Percentiles rank a stretch among this genome's conserved stretches.
Evolutionary conservation across 2,888 invertebrate species (phyloP).

Genomic region (Cabera pusaria): DNA sequence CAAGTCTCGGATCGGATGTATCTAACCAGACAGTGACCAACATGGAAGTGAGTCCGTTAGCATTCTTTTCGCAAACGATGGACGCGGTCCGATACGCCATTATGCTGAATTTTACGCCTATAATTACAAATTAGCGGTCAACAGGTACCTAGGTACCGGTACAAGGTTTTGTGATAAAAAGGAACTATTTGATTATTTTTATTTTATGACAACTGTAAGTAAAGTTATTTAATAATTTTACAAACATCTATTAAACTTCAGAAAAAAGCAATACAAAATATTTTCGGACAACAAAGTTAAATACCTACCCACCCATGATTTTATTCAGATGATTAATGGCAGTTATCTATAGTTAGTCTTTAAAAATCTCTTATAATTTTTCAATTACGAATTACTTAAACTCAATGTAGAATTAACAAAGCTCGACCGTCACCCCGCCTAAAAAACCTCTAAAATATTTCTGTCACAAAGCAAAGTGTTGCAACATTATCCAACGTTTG

Average conservation of each 20-base stretch:
- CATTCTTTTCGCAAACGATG: constrained; percentile 65
- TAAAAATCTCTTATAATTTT: not conserved
- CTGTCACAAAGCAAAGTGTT: constrained; percentile 18
- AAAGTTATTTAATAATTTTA: no score
- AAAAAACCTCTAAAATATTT: no score
- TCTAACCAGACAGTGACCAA: constrained; percentile 45
- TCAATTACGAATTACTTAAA: constrained; percentile 9
- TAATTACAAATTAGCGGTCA: constrained; percentile 63
- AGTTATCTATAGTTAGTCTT: no score
- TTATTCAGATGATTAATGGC: not conserved
- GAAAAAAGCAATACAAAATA: no score
- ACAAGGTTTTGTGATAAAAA: constrained; percentile 41
- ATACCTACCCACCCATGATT: constrained; percentile 6
- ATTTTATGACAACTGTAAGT: constrained; percentile 38
- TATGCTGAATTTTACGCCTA: constrained; percentile 62
- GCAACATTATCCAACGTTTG: constrained; percentile 20
- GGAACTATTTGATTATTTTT: no score
- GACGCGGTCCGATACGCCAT: constrained; percentile 54
- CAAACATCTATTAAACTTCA: no score
- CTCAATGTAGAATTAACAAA: no score
- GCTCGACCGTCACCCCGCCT: no score
- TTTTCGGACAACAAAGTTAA: no score
- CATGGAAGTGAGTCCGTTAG: constrained; percentile 64
- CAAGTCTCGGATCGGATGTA: constrained; percentile 29
- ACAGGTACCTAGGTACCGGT: constrained; percentile 43